Base-by-base conservation (phyloP, 2,113 vertebrate species). In the Odobenus rosmarus region DNA sequence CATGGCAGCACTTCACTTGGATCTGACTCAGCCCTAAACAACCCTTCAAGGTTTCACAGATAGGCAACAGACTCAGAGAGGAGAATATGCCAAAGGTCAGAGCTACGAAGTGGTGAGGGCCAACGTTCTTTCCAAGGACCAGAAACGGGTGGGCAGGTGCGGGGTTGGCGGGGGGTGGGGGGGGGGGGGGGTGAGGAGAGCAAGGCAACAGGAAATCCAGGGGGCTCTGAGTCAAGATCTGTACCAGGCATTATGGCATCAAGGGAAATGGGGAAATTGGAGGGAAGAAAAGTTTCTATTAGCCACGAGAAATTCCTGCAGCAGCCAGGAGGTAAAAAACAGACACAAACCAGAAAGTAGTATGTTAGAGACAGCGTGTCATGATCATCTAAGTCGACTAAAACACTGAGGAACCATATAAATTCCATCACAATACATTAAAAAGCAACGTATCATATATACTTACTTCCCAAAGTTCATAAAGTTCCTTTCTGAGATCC, bases 381-480 rank as follows among this genome's bases (percentile, higher is more conserved):
- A 86, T 89, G 13, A 89, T 19, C 28, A 61, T 57, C 13, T 62
- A 31, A 90, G 19, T 18, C 67, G 91, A 88, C 21, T 64, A 26
- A 76, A 94, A 67, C 23, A 74, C 3, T 1, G 23, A 39, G 11
- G 33, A 53, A 5, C 23, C 14, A 42, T 31, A 71, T 9, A 86
- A 76, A 93, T 64, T 98, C 64, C 93, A 5, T 26, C 72, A 23
- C 16, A 57, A 33, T 24, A n/a, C 72, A 69, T 36, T 39, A 71
- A 6, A 93, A 86, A 57, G 15, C 36, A 74, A 80, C 42, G 9
- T 67, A 71, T n/a, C 64, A 87, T 13, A 79, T 28, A 49, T 77
- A 67, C 98, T 98, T 98, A 99, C 99, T 98, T 99, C 99, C 99
- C 99, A 99, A 42, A 99, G 98, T 42, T 99, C 99, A 97, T 98